Base-by-base conservation (phyloP, 2,797 vertebrate species). In the Spinus pinus region DNA sequence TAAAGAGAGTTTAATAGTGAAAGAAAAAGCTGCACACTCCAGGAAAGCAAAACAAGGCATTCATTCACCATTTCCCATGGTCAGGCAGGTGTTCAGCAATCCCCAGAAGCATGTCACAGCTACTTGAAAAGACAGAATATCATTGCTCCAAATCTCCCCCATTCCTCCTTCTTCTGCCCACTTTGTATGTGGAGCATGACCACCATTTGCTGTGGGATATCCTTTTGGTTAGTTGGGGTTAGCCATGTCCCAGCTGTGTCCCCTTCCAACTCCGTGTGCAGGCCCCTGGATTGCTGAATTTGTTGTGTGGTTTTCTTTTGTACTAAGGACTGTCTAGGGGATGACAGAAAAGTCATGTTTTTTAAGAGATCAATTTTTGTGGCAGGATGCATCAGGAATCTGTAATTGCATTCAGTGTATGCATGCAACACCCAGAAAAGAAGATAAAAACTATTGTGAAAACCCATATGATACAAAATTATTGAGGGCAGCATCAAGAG, bases 381-480 rank as follows among this genome's bases (percentile, higher is more conserved):
- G 42, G 23, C 39, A 56, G 25, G 4, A 18, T 61, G 5, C 9
- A 19, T 35, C 46, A 57, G 31, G 42, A 70, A 35, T 70, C 42
- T 65, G 22, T 39, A 58, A n/a, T 15, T 44, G 15, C 15, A 47
- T 51, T 72, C 53, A 49, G 17, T 1, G 0, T 72, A 39, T n/a
- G 17, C 12, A 46, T 44, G 17, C 27, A 30, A 44, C 0, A 0
- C 51, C 12, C 12, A 2, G 65, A 54, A 72, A 86, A 67, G 13
- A n/a, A 51, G 18, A 23, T 28, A 50, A 80, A 66, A 75, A 51
- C 2, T 14, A 14, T 31, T 42, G 39, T 61, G 25, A 61, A 61
- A 74, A 88, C 47, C 35, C 22, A 11, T 25, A 12, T 6, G 8
- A 19, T 35, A 51, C 8, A 65, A 78, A 73, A 57, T 56, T 61